These are phyloP conservation scores for Pampus argenteus DNA, from an alignment of 2,797 vertebrate genomes.

Conservation along the genomic window DNA sequence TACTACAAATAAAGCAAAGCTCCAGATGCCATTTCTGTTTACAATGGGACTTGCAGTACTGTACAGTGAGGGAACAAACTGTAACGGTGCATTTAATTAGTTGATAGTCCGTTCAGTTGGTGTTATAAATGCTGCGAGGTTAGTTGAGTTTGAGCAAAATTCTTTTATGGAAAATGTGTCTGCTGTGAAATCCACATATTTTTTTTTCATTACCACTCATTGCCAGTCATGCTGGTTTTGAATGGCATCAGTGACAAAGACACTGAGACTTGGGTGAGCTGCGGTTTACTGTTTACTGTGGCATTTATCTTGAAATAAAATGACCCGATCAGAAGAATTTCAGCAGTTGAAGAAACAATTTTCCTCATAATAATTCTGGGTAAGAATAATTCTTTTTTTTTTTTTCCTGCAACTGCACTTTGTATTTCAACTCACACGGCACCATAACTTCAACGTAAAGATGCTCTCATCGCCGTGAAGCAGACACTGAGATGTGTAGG, in stretches of 20 bases:
- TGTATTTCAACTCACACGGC: constrained; percentile 6
- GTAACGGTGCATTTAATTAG: constrained; percentile 46
- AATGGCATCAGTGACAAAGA: constrained; percentile 13
- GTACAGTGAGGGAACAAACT: constrained; percentile 28
- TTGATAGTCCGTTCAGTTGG: constrained; percentile 27
- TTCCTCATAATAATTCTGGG: background rate
- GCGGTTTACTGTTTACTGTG: constrained; percentile 20
- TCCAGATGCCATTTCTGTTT: constrained; percentile 48
- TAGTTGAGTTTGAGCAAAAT: constrained; percentile 6
- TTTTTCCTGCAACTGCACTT: background rate
- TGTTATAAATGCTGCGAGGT: constrained; percentile 17
- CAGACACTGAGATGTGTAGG: constrained; percentile 20
- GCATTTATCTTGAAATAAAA: constrained; percentile 42
- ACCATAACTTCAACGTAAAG: constrained; percentile 8
- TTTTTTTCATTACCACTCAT: constrained; percentile 19
- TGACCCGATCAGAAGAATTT: constrained; percentile 40
- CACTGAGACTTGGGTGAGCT: constrained; percentile 6
- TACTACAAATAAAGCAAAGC: constrained; percentile 61
- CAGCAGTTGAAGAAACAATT: constrained; percentile 32
- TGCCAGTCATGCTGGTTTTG: constrained; percentile 20
- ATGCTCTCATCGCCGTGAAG: constrained; percentile 27
- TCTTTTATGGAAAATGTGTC: constrained; percentile 5
- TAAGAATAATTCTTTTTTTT: background rate
- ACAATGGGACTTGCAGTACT: constrained; percentile 29
- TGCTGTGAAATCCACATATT: constrained; percentile 2